phyloP scores from a whole-genome alignment of 1,140 invertebrate genomes.

The Belonocnema kinseyi region DNA sequence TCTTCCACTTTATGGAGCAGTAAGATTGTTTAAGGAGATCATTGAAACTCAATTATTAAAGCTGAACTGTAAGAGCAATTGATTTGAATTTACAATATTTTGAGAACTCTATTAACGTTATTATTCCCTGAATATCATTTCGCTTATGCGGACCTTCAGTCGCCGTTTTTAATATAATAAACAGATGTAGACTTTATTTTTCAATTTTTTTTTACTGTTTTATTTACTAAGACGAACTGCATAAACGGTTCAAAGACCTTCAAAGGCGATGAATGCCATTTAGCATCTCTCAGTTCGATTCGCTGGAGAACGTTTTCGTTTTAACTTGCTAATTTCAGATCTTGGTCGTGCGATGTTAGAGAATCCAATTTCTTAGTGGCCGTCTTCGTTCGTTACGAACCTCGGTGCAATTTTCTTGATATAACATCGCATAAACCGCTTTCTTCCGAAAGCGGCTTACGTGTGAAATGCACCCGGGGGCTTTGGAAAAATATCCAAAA shows the following conservation, averaged over 20 bases:
- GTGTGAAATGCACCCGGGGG: background rate
- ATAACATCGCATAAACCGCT: slow-evolving; percentile 28
- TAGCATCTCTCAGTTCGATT: background rate
- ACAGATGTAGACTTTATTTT: background rate
- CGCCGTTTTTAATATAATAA: background rate
- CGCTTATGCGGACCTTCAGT: background rate
- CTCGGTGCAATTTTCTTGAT: slow-evolving; percentile 25
- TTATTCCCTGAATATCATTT: background rate
- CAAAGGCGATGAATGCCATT: slow-evolving; percentile 16
- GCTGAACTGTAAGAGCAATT: background rate
- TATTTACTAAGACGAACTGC: background rate
- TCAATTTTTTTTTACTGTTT: background rate
- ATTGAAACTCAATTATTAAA: slow-evolving; percentile 11
- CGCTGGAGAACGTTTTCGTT: slow-evolving; percentile 12
- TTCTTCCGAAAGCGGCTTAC: slow-evolving; percentile 17
- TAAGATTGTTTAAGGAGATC: background rate
- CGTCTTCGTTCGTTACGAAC: slow-evolving; percentile 22
- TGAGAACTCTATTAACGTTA: background rate
- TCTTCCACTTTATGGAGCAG: background rate
- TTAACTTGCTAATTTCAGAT: slow-evolving; percentile 27
- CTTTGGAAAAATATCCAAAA: background rate
- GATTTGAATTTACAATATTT: slow-evolving; percentile 9
- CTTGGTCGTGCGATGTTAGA: slow-evolving; percentile 8
- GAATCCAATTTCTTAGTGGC: slow-evolving; percentile 17
- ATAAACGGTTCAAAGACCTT: slow-evolving; percentile 25